Conservation (phyloP, 2,797 vertebrate species). For the Phoxinus dragarum region DNA sequence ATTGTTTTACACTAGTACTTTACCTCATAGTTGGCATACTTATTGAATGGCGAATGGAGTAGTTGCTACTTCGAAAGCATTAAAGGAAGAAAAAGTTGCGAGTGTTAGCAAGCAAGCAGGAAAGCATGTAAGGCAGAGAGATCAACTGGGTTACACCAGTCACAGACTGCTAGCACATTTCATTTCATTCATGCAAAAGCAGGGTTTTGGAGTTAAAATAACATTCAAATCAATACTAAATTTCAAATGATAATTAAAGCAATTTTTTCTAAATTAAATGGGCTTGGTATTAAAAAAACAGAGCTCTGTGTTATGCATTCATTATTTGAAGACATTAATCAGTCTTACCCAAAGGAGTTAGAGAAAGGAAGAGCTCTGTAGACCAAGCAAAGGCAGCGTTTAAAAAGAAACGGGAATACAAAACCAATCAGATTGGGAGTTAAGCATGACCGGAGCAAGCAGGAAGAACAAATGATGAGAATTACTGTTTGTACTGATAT, state of each 20-base stretch:
- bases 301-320: slow-evolving; percentile 5
- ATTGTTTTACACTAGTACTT: slow-evolving; percentile 65
- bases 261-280: not conserved
- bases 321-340: slow-evolving; percentile 41
- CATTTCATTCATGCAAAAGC: slow-evolving; percentile 12
- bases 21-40: slow-evolving; percentile 89
- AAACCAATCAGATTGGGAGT: slow-evolving; percentile 63
- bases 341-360: slow-evolving; percentile 96
- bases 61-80: slow-evolving; percentile 85
- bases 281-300: slow-evolving; percentile 25
- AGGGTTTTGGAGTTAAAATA: not conserved
- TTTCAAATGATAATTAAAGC: slow-evolving; percentile 4
- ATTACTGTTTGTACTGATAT: not conserved
- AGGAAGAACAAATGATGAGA: slow-evolving; percentile 18
- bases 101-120: slow-evolving; percentile 72
- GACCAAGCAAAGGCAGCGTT: slow-evolving; percentile 78
- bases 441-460: slow-evolving; percentile 40
- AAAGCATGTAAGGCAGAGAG: slow-evolving; percentile 28
- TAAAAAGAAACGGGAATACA: slow-evolving; percentile 65
- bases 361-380: slow-evolving; percentile 95
- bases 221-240: slow-evolving; percentile 1
- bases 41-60: slow-evolving; percentile 88
- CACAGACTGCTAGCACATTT: not conserved
- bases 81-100: slow-evolving; percentile 78
- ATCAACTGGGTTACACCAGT: not conserved